phyloP scores from a whole-genome alignment of 2,113 vertebrate species.

The Lasiurus borealis region DNA sequence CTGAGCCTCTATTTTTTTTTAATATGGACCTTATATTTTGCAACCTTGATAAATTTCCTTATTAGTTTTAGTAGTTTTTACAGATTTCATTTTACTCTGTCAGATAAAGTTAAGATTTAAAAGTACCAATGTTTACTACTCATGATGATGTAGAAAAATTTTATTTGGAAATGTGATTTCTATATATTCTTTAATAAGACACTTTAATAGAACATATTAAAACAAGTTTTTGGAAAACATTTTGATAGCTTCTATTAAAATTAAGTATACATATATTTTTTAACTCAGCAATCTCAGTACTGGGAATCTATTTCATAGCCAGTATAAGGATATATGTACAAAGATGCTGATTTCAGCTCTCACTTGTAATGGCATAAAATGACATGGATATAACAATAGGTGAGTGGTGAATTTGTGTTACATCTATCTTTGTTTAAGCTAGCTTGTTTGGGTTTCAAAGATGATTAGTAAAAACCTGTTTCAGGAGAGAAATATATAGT shows the following conservation, averaged over 20 bases:
- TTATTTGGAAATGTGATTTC: slow-evolving; percentile 3
- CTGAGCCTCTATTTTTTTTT: neutral
- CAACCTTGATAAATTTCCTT: neutral
- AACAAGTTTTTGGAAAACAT: neutral
- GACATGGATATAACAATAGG: neutral
- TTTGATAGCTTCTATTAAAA: slow-evolving; percentile 39
- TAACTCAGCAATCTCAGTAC: neutral
- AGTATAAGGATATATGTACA: neutral
- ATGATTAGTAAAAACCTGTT: neutral
- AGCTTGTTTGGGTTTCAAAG: neutral
- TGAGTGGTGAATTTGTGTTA: neutral
- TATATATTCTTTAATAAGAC: too few relatives aligned
- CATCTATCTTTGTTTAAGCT: neutral
- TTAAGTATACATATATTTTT: neutral
- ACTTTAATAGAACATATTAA: too few relatives aligned
- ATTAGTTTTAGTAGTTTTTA: neutral
- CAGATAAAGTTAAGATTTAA: neutral
- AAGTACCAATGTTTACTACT: neutral
- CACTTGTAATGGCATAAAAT: neutral
- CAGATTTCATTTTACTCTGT: slow-evolving; percentile 28
- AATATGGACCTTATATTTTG: neutral
- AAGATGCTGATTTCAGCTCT: neutral
- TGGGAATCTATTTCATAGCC: neutral
- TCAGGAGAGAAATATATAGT: neutral
- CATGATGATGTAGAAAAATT: neutral